phyloP scores from a whole-genome alignment of 2,888 invertebrate species.

The Taphrorychus bicolor region DNA sequence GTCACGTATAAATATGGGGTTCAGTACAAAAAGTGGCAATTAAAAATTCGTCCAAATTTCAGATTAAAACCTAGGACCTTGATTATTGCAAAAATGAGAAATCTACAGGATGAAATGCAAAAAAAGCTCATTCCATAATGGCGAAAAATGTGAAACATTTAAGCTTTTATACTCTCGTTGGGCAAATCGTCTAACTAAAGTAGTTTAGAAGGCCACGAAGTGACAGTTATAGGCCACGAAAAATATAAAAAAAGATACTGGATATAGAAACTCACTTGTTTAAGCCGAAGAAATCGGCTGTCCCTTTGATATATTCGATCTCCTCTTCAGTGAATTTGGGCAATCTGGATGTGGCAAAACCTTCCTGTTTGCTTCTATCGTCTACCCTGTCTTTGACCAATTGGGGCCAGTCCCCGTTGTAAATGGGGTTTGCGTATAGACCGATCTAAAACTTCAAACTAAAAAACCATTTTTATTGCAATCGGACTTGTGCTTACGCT shows the following conservation, averaged over 20 bases:
- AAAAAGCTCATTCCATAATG: too few relatives aligned
- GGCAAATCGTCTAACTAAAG: too few relatives aligned
- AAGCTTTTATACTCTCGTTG: too few relatives aligned
- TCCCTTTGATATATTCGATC: slow-evolving; percentile 65
- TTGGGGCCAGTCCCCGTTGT: slow-evolving; percentile 70
- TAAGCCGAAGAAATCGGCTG: slow-evolving; percentile 77
- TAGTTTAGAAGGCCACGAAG: too few relatives aligned
- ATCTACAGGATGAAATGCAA: too few relatives aligned
- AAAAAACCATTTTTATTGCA: background rate
- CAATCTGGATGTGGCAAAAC: slow-evolving; percentile 66
- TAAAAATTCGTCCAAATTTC: too few relatives aligned
- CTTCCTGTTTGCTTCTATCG: slow-evolving; percentile 60
- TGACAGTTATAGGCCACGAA: too few relatives aligned
- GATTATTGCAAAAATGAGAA: too few relatives aligned
- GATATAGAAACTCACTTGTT: slow-evolving; percentile 58
- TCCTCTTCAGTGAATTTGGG: slow-evolving; percentile 68
- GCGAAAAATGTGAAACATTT: too few relatives aligned
- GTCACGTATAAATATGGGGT: too few relatives aligned
- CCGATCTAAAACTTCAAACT: slow-evolving; percentile 43
- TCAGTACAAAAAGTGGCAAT: too few relatives aligned
- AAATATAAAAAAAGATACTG: background rate
- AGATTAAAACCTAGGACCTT: too few relatives aligned
- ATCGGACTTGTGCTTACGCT: slow-evolving; percentile 18
- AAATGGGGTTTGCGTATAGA: slow-evolving; percentile 65
- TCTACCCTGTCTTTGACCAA: slow-evolving; percentile 68